A percentile compares a stretch with the other conserved stretches of the same genome.
Evolutionary conservation across 2,797 vertebrate genomes (phyloP).

Genomic region (Acestrorhynchus altus): DNA sequence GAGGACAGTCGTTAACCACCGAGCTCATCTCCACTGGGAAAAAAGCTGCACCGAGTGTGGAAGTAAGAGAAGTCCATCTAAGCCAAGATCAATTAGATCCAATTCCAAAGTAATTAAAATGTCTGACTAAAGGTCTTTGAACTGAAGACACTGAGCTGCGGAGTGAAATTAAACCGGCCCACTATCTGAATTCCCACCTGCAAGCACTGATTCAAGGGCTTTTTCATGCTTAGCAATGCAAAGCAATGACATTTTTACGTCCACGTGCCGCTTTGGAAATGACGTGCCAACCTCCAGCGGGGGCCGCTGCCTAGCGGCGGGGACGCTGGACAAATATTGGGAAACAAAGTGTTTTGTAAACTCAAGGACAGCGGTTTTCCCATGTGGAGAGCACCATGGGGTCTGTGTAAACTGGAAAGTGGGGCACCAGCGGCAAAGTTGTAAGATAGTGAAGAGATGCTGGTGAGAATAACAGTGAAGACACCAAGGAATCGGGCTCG

Average conservation of each 20-base stretch:
- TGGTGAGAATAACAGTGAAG: constrained; percentile 29
- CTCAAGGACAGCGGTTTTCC: background rate
- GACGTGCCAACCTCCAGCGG: constrained; percentile 9
- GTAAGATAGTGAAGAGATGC: background rate
- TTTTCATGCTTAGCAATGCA: constrained; percentile 37
- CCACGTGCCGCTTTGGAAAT: constrained; percentile 6
- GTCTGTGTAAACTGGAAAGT: background rate
- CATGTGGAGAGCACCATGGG: background rate
- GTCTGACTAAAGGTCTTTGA: constrained; percentile 79
- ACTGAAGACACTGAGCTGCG: constrained; percentile 69
- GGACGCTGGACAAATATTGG: constrained; percentile 32
- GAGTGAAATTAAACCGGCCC: constrained; percentile 65
- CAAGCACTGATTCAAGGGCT: constrained; percentile 33
- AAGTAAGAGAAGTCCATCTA: constrained; percentile 79
- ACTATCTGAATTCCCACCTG: constrained; percentile 68
- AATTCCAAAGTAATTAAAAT: constrained; percentile 82
- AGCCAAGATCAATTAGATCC: constrained; percentile 80
- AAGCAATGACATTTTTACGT: constrained; percentile 25
- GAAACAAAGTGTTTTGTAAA: constrained; percentile 23
- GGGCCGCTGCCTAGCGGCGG: background rate
- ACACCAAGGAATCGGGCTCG: constrained; percentile 6
- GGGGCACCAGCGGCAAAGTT: background rate
- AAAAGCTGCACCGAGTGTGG: constrained; percentile 65
- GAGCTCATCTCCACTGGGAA: constrained; percentile 20
- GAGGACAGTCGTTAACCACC: constrained; percentile 12